Evolutionary conservation across 2,888 invertebrate species (phyloP).

Genomic region (Tenthredo distinguenda): DNA sequence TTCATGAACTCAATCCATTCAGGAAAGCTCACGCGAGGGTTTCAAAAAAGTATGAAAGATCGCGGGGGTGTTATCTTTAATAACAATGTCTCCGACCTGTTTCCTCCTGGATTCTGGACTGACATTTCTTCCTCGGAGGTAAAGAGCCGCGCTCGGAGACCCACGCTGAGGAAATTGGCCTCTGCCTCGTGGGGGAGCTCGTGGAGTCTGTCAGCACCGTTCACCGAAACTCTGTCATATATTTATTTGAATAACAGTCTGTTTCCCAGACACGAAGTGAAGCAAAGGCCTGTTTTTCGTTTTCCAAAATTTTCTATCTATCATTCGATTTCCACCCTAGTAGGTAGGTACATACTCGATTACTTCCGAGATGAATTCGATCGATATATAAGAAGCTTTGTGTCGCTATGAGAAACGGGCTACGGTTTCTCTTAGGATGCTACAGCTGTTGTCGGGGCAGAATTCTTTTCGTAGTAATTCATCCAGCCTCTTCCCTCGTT

Average conservation of each 20-base stretch:
- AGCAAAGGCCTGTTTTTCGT: neutral
- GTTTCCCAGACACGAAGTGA: neutral
- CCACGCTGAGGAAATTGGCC: constrained; percentile 39
- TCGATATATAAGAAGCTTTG: constrained; percentile 6
- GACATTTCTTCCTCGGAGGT: constrained; percentile 21
- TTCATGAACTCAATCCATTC: too few relatives aligned
- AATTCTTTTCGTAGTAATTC: constrained; percentile 37
- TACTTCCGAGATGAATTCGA: neutral
- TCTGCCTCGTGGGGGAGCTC: constrained; percentile 35
- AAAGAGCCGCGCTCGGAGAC: neutral
- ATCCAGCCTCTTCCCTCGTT: neutral
- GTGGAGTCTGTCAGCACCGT: neutral
- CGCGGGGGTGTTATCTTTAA: neutral
- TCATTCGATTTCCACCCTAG: neutral
- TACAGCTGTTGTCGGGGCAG: constrained; percentile 40
- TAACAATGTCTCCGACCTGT: constrained; percentile 16
- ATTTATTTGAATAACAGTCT: neutral
- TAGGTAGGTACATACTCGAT: neutral
- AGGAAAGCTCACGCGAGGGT: neutral
- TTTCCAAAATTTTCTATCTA: neutral
- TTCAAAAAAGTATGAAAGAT: neutral
- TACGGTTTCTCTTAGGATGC: constrained; percentile 14
- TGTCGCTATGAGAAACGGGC: neutral
- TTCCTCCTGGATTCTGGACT: neutral
- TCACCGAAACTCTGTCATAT: neutral